Percentiles rank a stretch among this genome's conserved stretches.
These are phyloP conservation scores for Macrophya annulata DNA, from an alignment of 2,888 invertebrate genomes.

Conservation along the genomic window DNA sequence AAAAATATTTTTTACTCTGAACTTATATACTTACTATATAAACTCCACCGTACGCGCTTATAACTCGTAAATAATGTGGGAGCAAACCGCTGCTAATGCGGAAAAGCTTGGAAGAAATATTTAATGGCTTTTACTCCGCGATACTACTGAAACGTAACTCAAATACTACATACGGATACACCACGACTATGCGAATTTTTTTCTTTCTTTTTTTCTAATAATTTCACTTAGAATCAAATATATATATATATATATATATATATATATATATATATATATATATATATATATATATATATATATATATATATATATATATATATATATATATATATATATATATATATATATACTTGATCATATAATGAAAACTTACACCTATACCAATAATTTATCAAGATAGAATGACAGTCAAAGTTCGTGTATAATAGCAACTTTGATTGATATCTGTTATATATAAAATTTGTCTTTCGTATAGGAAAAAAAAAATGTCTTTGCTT, in stretches of 20 bases:
- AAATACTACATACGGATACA: constrained; percentile 15
- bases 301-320: too few species aligned
- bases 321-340: too few species aligned
- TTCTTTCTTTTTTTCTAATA: not conserved
- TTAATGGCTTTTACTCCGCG: constrained; percentile 29
- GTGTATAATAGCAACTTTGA: too few species aligned
- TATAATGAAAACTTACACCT: not conserved
- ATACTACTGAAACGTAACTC: constrained; percentile 6
- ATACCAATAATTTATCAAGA: not conserved
- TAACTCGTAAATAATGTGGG: constrained; percentile 51
- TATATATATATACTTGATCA: constrained; percentile 10
- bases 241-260: too few species aligned
- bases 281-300: too few species aligned
- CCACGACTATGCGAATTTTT: not conserved
- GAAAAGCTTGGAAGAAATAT: constrained; percentile 52
- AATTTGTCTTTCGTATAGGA: not conserved
- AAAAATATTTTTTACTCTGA: not conserved
- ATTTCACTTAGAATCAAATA: not conserved
- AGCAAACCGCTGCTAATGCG: constrained; percentile 46
- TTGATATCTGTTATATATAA: not conserved
- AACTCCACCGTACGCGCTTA: not conserved
- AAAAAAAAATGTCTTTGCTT: not conserved
- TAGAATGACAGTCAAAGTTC: not conserved
- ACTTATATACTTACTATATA: constrained; percentile 30
- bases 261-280: too few species aligned